A percentile compares a stretch with the other conserved stretches of the same genome.
phyloP scores from a whole-genome alignment of 2,797 vertebrate species.

The Peromyscus aztecus region DNA sequence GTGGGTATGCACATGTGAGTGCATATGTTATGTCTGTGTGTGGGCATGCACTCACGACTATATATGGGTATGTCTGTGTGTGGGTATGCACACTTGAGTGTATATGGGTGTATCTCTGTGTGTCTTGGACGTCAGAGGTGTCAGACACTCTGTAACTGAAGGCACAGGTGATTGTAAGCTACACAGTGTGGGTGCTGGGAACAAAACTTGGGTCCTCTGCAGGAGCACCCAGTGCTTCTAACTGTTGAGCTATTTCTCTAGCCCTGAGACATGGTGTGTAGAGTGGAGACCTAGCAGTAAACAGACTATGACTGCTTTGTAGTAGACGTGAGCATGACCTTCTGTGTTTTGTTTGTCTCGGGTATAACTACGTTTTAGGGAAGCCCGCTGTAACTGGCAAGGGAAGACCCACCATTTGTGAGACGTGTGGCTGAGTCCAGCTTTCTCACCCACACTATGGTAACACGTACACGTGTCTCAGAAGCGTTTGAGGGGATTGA shows the following conservation, averaged over 20 bases:
- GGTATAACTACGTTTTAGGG: background rate
- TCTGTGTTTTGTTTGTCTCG: background rate
- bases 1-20: background rate
- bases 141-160: background rate
- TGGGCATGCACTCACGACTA: too few relatives aligned
- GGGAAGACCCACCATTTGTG: background rate
- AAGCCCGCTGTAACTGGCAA: background rate
- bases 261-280: fast-evolving
- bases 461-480: background rate
- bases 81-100: background rate
- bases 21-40: background rate
- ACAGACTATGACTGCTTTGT: background rate
- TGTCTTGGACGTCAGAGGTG: background rate
- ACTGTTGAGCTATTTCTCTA: background rate
- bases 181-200: background rate
- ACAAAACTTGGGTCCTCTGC: background rate
- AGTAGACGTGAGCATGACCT: background rate
- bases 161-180: background rate
- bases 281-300: background rate
- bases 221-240: background rate
- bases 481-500: background rate
- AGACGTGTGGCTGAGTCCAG: background rate
- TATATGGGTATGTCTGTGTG: too few relatives aligned
- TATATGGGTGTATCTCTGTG: background rate
- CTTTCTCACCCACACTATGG: background rate